Percentiles rank a stretch among this genome's conserved stretches.
Evolutionary conservation across 2,888 invertebrate species (phyloP).

Genomic region (Cheilosia pagana): DNA sequence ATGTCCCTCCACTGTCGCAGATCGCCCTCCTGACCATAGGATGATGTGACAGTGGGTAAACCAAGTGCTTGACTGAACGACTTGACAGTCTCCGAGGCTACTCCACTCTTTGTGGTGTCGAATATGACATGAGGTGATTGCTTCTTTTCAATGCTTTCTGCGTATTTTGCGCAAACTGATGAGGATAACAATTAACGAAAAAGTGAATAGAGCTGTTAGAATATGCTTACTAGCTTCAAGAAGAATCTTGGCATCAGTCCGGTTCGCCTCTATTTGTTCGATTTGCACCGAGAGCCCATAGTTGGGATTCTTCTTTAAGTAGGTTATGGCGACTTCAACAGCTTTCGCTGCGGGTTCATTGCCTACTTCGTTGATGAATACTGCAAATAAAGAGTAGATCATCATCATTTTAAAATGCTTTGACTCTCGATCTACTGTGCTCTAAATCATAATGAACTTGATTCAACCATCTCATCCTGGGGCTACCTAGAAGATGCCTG

Average conservation of each 20-base stretch:
- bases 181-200: background rate
- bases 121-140: conserved; percentile 91
- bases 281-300: conserved; percentile 85
- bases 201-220: background rate
- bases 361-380: conserved; percentile 90
- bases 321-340: conserved; percentile 88
- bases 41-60: conserved; percentile 92
- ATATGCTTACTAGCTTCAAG: conserved; percentile 87
- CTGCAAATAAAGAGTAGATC: conserved; percentile 81
- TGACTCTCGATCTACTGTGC: too few species aligned
- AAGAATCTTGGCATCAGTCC: conserved; percentile 89
- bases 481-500: too few species aligned
- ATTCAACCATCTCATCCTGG: too few species aligned
- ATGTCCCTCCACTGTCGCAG: conserved; percentile 92
- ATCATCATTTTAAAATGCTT: too few species aligned
- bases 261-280: conserved; percentile 88
- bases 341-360: conserved; percentile 89
- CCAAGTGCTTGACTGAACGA: conserved; percentile 91
- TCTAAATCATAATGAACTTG: too few species aligned
- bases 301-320: conserved; percentile 88
- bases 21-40: conserved; percentile 93
- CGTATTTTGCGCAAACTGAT: conserved; percentile 89
- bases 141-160: conserved; percentile 86
- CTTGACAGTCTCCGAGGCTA: conserved; percentile 93
- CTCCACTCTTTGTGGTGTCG: conserved; percentile 92